Evolutionary conservation across 2,888 invertebrate species (phyloP).

Genomic region (Xestoiulus laeticollis): DNA sequence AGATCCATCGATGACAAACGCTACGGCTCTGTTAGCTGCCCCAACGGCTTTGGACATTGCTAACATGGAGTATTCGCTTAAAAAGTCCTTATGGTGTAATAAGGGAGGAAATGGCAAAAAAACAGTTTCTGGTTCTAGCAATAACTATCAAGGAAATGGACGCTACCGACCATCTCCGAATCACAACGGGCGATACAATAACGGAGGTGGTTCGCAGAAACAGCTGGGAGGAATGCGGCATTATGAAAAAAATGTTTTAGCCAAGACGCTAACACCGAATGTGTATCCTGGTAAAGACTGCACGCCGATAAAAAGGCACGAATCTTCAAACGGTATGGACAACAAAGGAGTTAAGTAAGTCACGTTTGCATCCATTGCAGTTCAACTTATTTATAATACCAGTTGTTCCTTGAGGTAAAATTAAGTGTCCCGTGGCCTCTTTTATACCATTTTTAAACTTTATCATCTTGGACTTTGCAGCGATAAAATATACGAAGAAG

Average conservation of each 20-base stretch:
- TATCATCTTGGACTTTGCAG: no score
- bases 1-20: neutral
- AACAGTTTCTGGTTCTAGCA: conserved; percentile 43
- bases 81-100: conserved; percentile 24
- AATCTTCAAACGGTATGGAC: neutral
- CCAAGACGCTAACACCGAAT: neutral
- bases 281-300: neutral
- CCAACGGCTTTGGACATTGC: conserved; percentile 23
- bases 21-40: neutral
- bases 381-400: no score
- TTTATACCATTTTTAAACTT: no score
- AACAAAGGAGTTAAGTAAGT: neutral
- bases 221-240: neutral
- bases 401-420: no score
- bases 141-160: conserved; percentile 21
- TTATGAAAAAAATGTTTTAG: neutral
- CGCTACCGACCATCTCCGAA: conserved; percentile 8
- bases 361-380: neutral
- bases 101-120: conserved; percentile 34
- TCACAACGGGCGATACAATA: neutral
- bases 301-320: neutral
- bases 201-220: neutral
- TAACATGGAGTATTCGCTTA: conserved; percentile 23
- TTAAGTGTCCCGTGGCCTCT: no score
- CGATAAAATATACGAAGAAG: no score